Evolutionary conservation across 1,140 invertebrate genomes (phyloP).

Genomic region (Panonychus citri): DNA sequence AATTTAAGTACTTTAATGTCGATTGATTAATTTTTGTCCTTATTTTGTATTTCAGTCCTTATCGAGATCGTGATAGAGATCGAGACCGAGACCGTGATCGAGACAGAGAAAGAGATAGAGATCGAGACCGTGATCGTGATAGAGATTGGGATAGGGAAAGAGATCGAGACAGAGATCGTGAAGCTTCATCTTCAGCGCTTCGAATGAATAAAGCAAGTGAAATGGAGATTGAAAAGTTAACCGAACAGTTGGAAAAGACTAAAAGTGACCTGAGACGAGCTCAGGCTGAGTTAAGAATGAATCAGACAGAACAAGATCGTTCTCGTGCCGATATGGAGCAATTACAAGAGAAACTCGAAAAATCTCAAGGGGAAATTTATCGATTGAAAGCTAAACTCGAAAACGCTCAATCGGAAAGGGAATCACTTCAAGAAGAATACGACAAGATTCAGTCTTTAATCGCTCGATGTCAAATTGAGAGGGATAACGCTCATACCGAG

Average conservation of each 20-base stretch:
- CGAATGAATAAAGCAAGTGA: not conserved
- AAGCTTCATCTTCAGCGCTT: not conserved
- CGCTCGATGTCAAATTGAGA: constrained; percentile 53
- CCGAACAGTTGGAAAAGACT: constrained; percentile 63
- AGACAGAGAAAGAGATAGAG: not conserved
- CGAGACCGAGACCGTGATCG: not conserved
- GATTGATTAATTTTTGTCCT: no score
- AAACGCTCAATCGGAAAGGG: constrained; percentile 77
- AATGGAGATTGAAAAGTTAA: constrained; percentile 21
- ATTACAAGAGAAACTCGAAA: constrained; percentile 71
- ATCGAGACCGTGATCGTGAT: not conserved
- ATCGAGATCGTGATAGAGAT: not conserved
- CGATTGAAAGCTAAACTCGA: constrained; percentile 72
- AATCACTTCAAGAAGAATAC: constrained; percentile 69
- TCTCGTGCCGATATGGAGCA: constrained; percentile 49
- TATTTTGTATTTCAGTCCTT: no score
- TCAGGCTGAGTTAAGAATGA: constrained; percentile 39
- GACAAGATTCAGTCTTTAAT: constrained; percentile 22
- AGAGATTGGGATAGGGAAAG: constrained; percentile 4
- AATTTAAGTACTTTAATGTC: no score
- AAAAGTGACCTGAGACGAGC: constrained; percentile 57
- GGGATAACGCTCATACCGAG: constrained; percentile 57
- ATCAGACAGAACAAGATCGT: constrained; percentile 61
- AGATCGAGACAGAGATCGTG: not conserved
- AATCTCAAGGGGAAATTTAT: constrained; percentile 81